Evolutionary conservation across 2,797 vertebrate genomes (phyloP).

Genomic region (Arremon brunneinucha): DNA sequence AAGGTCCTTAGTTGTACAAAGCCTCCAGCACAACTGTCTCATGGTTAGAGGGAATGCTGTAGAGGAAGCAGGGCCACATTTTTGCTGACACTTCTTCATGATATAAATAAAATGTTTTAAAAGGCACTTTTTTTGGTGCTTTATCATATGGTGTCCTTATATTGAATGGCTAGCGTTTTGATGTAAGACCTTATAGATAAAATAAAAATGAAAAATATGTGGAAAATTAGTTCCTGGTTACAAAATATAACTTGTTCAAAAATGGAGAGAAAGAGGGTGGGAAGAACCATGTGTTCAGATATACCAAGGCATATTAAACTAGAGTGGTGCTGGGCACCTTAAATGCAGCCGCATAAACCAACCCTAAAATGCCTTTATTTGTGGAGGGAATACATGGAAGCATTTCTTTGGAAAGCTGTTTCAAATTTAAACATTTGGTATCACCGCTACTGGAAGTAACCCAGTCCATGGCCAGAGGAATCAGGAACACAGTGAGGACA

Average conservation of each 20-base stretch:
- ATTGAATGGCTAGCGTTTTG: neutral
- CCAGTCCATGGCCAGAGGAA: neutral
- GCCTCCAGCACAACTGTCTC: neutral
- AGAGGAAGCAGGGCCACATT: neutral
- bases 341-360: neutral
- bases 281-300: neutral
- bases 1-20: neutral
- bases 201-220: neutral
- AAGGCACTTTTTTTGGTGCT: rapidly evolving
- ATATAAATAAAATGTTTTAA: neutral
- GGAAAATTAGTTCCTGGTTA: neutral
- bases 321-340: neutral
- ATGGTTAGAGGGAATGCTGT: neutral
- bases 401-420: neutral
- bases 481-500: neutral
- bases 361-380: neutral
- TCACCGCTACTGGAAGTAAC: neutral
- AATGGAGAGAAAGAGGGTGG: neutral
- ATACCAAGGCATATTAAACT: neutral
- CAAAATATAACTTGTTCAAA: neutral
- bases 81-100: neutral
- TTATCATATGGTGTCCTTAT: neutral
- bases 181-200: neutral
- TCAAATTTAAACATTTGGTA: neutral
- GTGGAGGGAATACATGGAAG: neutral